phyloP scores from a whole-genome alignment of 2,888 invertebrate species.

The Melanostoma mellinum region DNA sequence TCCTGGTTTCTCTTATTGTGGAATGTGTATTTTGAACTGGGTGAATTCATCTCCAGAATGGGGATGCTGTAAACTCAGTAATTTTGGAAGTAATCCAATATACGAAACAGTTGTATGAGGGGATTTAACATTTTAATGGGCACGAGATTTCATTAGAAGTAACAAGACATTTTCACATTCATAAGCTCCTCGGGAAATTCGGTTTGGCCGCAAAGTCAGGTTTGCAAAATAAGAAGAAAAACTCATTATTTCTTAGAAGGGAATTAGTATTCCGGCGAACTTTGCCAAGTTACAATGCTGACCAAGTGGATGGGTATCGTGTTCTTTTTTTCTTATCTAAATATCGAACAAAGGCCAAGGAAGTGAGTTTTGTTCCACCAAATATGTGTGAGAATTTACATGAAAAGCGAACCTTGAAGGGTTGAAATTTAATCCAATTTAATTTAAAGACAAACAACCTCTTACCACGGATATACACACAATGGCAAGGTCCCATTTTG shows the following conservation, averaged over 20 bases:
- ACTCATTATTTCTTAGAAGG: neutral
- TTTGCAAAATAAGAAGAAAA: neutral
- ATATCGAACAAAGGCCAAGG: too few species aligned
- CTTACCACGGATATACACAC: too few species aligned
- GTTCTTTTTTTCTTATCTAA: too few species aligned
- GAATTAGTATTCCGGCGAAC: too few species aligned
- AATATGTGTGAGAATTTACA: too few species aligned
- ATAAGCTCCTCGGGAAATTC: slow-evolving; percentile 15
- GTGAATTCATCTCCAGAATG: slow-evolving; percentile 32
- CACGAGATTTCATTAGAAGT: slow-evolving; percentile 40
- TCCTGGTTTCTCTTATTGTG: slow-evolving; percentile 1
- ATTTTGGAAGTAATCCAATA: slow-evolving; percentile 61
- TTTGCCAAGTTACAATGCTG: too few species aligned
- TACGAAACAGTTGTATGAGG: slow-evolving; percentile 25
- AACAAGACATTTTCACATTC: slow-evolving; percentile 6
- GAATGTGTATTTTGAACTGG: neutral
- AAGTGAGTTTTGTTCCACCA: too few species aligned
- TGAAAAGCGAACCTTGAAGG: too few species aligned
- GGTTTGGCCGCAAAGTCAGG: neutral
- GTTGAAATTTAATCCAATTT: too few species aligned
- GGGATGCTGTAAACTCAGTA: slow-evolving; percentile 47
- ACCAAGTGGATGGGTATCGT: too few species aligned
- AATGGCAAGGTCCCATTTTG: too few species aligned
- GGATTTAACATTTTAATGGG: slow-evolving; percentile 26
- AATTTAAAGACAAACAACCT: too few species aligned